phyloP scores from a whole-genome alignment of 2,797 vertebrate species.

The Acanthis flammea region DNA sequence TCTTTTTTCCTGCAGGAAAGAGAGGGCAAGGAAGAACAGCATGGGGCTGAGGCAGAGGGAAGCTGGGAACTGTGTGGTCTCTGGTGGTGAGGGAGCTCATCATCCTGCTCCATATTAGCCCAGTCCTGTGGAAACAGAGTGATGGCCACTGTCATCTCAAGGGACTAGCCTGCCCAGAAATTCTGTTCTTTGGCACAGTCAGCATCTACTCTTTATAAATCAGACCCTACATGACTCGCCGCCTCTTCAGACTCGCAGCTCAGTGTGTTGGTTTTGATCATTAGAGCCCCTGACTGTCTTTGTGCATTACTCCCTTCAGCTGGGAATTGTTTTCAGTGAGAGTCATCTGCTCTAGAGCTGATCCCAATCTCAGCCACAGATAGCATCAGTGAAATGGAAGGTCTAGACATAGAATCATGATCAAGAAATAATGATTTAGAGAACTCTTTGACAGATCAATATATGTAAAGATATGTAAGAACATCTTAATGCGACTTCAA shows the following conservation, averaged over 20 bases:
- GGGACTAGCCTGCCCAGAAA: not conserved
- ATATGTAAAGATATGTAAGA: not conserved
- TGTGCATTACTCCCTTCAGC: not conserved
- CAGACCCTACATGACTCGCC: not conserved
- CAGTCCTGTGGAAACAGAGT: not conserved
- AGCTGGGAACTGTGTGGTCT: fast-evolving
- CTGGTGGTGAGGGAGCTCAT: not conserved
- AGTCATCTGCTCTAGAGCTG: not conserved
- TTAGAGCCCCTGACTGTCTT: not conserved
- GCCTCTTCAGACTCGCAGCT: not conserved
- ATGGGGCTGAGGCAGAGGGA: not conserved
- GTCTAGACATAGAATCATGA: not conserved
- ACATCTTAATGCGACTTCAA: not conserved
- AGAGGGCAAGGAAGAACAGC: not conserved
- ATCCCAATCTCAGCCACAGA: not conserved
- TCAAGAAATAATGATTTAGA: not conserved
- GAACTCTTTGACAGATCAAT: not conserved
- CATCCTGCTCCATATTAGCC: not conserved
- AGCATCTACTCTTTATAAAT: not conserved
- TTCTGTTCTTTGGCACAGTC: not conserved
- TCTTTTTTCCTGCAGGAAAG: not conserved
- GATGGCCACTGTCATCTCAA: not conserved
- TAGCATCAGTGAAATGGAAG: not conserved
- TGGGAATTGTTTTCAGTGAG: conserved; percentile 3
- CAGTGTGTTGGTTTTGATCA: not conserved